Evolutionary conservation across 1,140 invertebrate species (phyloP).

Genomic region (Linepithema humile): DNA sequence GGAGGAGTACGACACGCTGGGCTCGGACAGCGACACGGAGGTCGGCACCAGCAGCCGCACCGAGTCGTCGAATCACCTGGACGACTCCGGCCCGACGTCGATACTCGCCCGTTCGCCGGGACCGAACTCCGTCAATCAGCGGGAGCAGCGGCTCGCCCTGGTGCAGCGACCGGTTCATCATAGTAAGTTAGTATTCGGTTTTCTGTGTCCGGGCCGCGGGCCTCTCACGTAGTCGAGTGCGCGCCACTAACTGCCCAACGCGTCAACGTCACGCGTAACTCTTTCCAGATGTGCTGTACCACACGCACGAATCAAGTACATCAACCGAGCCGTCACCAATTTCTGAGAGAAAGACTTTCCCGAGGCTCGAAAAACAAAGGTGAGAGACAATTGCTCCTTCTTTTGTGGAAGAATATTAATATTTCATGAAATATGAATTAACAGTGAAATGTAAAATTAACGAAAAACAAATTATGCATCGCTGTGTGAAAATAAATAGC

Average conservation of each 20-base stretch:
- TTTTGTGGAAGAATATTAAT: too few relatives aligned
- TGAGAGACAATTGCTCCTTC: conserved; percentile 38
- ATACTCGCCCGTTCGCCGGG: conserved; percentile 79
- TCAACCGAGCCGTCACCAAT: conserved; percentile 85
- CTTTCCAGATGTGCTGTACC: conserved; percentile 83
- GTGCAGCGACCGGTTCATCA: conserved; percentile 85
- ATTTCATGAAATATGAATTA: too few relatives aligned
- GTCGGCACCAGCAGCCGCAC: conserved; percentile 84
- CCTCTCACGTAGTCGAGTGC: conserved; percentile 57
- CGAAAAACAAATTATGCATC: too few relatives aligned
- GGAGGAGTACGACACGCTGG: conserved; percentile 87
- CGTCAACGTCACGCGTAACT: conserved; percentile 69
- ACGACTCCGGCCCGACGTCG: conserved; percentile 82
- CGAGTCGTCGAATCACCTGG: conserved; percentile 85
- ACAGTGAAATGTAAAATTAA: too few relatives aligned
- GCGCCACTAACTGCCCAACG: conserved; percentile 62
- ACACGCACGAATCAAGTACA: conserved; percentile 85
- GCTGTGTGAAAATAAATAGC: too few relatives aligned
- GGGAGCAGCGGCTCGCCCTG: conserved; percentile 81
- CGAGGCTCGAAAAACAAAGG: conserved; percentile 82
- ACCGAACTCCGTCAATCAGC: conserved; percentile 77
- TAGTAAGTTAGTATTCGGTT: conserved; percentile 87
- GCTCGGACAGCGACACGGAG: conserved; percentile 86
- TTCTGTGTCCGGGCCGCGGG: conserved; percentile 78
- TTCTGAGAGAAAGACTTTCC: conserved; percentile 84